phyloP scores from a whole-genome alignment of 92 coral and sea anemone species.

The Chrysogorgia sp. region DNA sequence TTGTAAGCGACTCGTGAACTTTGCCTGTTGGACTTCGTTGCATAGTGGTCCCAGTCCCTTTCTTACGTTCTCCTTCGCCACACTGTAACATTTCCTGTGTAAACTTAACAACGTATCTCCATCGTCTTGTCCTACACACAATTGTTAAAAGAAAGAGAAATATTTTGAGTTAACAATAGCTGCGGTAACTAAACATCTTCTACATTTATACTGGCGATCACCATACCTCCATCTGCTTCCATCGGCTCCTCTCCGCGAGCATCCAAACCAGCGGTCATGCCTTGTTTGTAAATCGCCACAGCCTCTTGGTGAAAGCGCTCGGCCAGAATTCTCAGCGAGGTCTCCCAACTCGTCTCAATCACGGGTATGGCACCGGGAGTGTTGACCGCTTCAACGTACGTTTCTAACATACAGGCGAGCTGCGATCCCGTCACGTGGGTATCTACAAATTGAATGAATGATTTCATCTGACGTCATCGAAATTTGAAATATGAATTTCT shows the following conservation, averaged over 20 bases:
- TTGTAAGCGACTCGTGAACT: conserved; percentile 19
- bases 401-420: conserved; percentile 73
- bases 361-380: conserved; percentile 90
- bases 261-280: conserved; percentile 33
- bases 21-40: conserved; percentile 34
- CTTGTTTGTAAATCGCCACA: conserved; percentile 35
- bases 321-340: conserved; percentile 47
- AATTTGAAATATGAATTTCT: too few relatives aligned
- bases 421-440: conserved; percentile 29
- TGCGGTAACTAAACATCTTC: not conserved
- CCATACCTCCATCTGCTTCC: conserved; percentile 37
- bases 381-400: conserved; percentile 81
- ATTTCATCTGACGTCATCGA: too few relatives aligned
- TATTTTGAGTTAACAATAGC: too few relatives aligned
- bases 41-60: conserved; percentile 40
- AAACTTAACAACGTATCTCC: conserved; percentile 15
- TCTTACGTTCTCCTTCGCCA: conserved; percentile 36
- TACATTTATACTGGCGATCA: too few relatives aligned
- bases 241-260: conserved; percentile 19
- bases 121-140: not conserved
- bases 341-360: conserved; percentile 78
- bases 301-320: conserved; percentile 40
- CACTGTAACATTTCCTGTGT: conserved; percentile 29
- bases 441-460: conserved; percentile 10
- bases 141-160: not conserved